phyloP scores from a whole-genome alignment of 2,113 vertebrate genomes.

The Holacanthus passer region DNA sequence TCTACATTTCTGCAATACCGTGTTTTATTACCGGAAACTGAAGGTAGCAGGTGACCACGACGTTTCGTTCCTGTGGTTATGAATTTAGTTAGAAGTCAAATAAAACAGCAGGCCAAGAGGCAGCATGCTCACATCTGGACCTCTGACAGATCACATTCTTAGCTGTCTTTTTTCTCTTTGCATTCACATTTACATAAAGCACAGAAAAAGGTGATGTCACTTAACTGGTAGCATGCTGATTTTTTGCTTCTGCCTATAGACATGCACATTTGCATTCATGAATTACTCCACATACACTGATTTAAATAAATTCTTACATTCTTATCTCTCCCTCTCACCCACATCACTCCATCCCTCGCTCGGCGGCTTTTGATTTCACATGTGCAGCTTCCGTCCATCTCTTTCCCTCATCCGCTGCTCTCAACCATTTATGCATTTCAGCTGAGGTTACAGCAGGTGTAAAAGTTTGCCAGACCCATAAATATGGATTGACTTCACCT shows the following conservation, averaged over 20 bases:
- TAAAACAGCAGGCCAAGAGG: conserved; percentile 9
- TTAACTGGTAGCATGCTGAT: conserved; percentile 18
- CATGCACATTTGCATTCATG: conserved; percentile 14
- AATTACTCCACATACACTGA: background rate
- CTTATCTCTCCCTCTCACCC: conserved; percentile 43
- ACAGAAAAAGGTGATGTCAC: background rate
- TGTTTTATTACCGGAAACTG: conserved; percentile 39
- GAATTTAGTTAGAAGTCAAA: conserved; percentile 26
- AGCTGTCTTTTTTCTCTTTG: conserved; percentile 7
- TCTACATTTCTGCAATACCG: conserved; percentile 26
- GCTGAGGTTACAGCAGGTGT: conserved; percentile 32
- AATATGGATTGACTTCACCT: conserved; percentile 68
- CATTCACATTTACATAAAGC: conserved; percentile 46
- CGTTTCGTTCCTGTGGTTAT: conserved; percentile 23
- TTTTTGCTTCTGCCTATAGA: conserved; percentile 14
- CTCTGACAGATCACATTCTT: conserved; percentile 12
- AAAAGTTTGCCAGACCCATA: conserved; percentile 56
- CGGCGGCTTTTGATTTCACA: conserved; percentile 34
- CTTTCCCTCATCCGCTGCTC: conserved; percentile 10
- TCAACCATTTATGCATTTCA: conserved; percentile 26
- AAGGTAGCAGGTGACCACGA: conserved; percentile 34
- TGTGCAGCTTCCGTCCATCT: conserved; percentile 8
- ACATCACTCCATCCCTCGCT: conserved; percentile 38
- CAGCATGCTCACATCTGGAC: background rate
- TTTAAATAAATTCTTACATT: conserved; percentile 49